Base-by-base conservation (phyloP, 2,113 vertebrate species). In the Eleginops maclovinus region DNA sequence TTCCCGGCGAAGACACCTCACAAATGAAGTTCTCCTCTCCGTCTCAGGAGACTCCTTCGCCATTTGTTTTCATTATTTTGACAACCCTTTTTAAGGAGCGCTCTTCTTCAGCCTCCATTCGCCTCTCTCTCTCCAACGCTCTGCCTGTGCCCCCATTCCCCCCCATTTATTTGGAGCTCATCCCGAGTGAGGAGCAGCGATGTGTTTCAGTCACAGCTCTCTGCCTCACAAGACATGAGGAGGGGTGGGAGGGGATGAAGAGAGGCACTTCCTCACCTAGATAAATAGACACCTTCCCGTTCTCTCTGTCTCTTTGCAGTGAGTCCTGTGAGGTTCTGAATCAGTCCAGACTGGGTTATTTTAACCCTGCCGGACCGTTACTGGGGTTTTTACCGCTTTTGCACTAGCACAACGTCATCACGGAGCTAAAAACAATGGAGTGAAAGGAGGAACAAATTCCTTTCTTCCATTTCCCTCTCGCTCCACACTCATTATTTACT, bases 21-120 rank as follows among this genome's bases (percentile, higher is more conserved):
- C 89, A 93, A 94, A 94, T 94, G 90, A 94, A 94, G 93, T 93
- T 93, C 94, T 94, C 88, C 87, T 89, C 88, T 87, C 87, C 82
- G 84, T 93, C 94, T 92, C 92, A 49, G 87, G 93, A 91, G 93
- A 93, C 88, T 92, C 84, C 31, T 2, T 64, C 40, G 89, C 93
- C 93, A 93, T 95, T 95, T 94, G 93, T 95, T 95, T 94, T 95
- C 94, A 95, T 95, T 94, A 95, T 95, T 93, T 92, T 94, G 93
- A 94, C 94, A 94, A 92, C 71, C 76, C 88, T 94, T 92, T 92
- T 90, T 93, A 91, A 93, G 88, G 85, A 91, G 89, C 86, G 70
- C 87, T 77, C 72, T 84, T 88, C 89, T 87, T 79, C 83, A 83
- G 76, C 86, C 79, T 84, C 77, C 59, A 28, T 69, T 85, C 60